Percentiles rank a stretch among this genome's conserved stretches.
Conservation (phyloP, 2,113 vertebrate species). For the Platysteira castanea region DNA sequence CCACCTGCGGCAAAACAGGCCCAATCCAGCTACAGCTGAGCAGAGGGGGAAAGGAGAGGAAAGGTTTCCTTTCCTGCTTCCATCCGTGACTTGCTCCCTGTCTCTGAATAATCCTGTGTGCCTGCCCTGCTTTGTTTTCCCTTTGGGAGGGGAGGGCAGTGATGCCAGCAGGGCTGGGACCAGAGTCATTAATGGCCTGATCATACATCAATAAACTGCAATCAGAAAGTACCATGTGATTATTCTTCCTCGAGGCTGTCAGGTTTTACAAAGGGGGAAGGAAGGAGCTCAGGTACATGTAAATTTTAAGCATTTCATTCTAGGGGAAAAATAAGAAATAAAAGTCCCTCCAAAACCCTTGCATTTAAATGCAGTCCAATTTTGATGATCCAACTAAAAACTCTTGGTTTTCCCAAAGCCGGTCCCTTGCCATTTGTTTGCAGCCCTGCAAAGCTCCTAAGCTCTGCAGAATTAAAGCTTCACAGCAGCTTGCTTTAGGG, state of each 20-base stretch:
- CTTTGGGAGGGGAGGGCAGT: neutral
- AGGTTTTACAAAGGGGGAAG: neutral
- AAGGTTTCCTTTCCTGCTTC: neutral
- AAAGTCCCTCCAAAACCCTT: neutral
- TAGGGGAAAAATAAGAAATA: no score
- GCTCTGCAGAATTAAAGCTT: slow-evolving; percentile 25
- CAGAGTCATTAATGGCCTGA: neutral
- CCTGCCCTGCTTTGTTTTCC: neutral
- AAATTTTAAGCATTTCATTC: neutral
- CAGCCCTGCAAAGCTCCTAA: slow-evolving; percentile 30
- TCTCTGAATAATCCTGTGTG: neutral
- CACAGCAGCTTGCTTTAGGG: slow-evolving; percentile 23
- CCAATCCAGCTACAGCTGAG: neutral
- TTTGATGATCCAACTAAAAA: neutral
- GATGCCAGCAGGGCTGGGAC: neutral
- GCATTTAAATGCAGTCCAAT: neutral
- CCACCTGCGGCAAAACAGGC: slow-evolving; percentile 25
- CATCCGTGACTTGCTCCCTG: neutral
- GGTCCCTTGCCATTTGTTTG: neutral
- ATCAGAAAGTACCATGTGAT: neutral
- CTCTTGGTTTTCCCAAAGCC: neutral
- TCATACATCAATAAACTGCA: neutral
- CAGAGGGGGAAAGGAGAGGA: neutral
- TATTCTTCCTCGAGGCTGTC: neutral
- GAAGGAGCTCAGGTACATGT: neutral